Evolutionary conservation across 2,113 vertebrate species (phyloP), one percentile per base, ranked within the genome.

Genomic region (Crotalus tigris): DNA sequence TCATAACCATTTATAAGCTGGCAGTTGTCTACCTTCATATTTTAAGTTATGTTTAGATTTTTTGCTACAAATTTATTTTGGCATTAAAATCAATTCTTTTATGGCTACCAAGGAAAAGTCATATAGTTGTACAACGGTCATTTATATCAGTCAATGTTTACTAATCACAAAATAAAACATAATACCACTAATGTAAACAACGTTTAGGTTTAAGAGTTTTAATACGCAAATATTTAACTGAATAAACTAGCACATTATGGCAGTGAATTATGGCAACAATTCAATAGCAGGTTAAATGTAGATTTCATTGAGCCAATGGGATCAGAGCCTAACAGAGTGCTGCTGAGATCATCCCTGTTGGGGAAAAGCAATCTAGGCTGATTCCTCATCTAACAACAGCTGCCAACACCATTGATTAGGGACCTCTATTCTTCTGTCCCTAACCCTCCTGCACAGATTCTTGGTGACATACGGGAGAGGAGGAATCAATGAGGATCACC

Each of bases 251-350:
- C 49, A 94, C 55, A 94, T 92, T 95, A 94, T 96, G 97, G 98
- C 97, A 98, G 95, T 95, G 96, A 97, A 90, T 58, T 90, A 96
- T 93, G 96, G 97, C 96, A 97, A 69, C 57, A 11, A 0, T 91
- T 88, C 69, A 94, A 90, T 49, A 69, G 58, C 58, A 44, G 33
- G 44, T 51, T 64, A 59, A 29, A 64, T 90, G 58, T 61, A 90
- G 44, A 46, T 61, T n/a, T 64, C 64, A 90, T 69, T 90, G 59
- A n/a, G 15, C 59, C 46, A 53, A 10, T 61, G n/a, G 59, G 33
- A 19, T 29, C 24, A 64, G 58, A 26, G 23, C 33, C 11, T 61
- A 44, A 64, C 39, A 61, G 4, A 7, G 58, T 64, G 59, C 44
- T 46, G 55, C 58, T 64, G 44, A 64, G 44, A 64, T 29, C 61